Percentiles rank a stretch among this genome's conserved stretches.
Conservation (phyloP, 1,140 invertebrate genomes). For the Sitophilus oryzae region DNA sequence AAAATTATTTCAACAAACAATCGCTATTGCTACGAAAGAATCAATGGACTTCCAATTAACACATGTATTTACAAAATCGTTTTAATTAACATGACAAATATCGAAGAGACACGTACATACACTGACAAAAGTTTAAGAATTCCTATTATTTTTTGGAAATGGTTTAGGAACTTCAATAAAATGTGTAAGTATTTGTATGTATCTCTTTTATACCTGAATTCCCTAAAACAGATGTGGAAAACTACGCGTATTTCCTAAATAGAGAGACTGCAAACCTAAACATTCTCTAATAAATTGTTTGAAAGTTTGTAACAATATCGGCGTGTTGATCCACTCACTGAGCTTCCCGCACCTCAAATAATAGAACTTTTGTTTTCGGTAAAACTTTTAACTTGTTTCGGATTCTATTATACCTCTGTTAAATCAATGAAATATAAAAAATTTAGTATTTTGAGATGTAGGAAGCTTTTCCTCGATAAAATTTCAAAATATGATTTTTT, state of each 20-base stretch:
- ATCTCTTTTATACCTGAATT: not conserved
- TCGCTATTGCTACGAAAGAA: constrained; percentile 12
- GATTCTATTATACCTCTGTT: not conserved
- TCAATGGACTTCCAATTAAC: constrained; percentile 10
- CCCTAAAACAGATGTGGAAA: constrained; percentile 20
- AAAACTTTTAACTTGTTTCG: too few species aligned
- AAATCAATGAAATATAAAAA: not conserved
- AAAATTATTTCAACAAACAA: constrained; percentile 14
- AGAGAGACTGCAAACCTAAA: constrained; percentile 16
- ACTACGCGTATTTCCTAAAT: constrained; percentile 12
- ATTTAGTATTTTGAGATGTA: not conserved
- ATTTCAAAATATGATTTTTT: not conserved
- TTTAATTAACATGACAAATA: not conserved
- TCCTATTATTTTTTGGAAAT: too few species aligned
- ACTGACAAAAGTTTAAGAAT: too few species aligned
- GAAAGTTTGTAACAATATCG: constrained; percentile 1
- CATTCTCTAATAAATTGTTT: constrained; percentile 22
- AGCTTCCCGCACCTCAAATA: too few species aligned
- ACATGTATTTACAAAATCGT: not conserved
- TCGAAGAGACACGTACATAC: not conserved
- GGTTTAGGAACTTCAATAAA: too few species aligned
- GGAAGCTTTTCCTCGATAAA: too few species aligned
- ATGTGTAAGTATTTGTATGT: not conserved
- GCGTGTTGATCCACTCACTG: too few species aligned
- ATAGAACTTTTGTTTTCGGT: too few species aligned